These are phyloP conservation scores for Cepaea nemoralis DNA, from an alignment of 1,140 invertebrate genomes.

Conservation along the genomic window DNA sequence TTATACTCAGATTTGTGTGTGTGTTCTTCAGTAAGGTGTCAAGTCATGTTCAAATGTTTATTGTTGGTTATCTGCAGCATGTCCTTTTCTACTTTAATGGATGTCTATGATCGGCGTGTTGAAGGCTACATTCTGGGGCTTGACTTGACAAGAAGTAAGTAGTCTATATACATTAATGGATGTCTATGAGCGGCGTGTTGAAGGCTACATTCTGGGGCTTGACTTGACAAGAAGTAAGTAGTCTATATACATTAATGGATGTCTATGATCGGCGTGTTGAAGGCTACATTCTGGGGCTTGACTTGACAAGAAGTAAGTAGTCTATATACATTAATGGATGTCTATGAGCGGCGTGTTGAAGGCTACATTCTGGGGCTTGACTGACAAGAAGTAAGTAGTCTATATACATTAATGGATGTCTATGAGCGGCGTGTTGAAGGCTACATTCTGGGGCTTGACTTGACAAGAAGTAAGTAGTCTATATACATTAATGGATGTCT, in stretches of 20 bases:
- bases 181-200: conserved; percentile 20
- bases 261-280: conserved; percentile 19
- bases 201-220: background rate
- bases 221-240: conserved; percentile 33
- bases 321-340: background rate
- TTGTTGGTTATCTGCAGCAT: background rate
- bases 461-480: conserved; percentile 29
- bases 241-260: background rate
- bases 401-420: background rate
- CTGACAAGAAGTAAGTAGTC: conserved; percentile 27
- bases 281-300: conserved; percentile 1
- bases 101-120: conserved; percentile 19
- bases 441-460: background rate
- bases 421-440: background rate
- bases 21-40: no score
- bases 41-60: no score
- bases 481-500: conserved; percentile 15
- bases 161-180: background rate
- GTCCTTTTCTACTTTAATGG: conserved; percentile 16
- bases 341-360: conserved; percentile 21
- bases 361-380: conserved; percentile 9
- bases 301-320: conserved; percentile 33
- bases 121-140: conserved; percentile 1
- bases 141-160: conserved; percentile 32
- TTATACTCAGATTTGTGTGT: no score